These are phyloP conservation scores for Xylota sylvarum DNA, from an alignment of 2,888 invertebrate species.

Conservation along the genomic window DNA sequence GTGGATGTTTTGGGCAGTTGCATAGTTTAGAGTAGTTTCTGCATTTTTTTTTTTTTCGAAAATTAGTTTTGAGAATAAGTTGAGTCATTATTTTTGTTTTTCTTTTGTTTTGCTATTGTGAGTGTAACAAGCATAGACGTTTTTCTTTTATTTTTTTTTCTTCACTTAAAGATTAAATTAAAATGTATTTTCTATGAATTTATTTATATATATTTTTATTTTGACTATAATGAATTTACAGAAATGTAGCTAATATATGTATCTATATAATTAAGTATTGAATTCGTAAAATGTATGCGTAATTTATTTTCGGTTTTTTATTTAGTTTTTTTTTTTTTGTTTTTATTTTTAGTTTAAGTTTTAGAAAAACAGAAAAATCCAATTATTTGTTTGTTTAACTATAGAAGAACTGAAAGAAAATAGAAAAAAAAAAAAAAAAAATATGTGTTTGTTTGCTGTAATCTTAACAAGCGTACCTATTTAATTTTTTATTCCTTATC, in stretches of 20 bases:
- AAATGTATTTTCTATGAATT: constrained; percentile 77
- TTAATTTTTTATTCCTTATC: constrained; percentile 72
- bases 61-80: constrained; percentile 54
- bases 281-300: constrained; percentile 67
- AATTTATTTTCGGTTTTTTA: constrained; percentile 58
- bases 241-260: constrained; percentile 74
- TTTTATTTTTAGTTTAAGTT: constrained; percentile 30
- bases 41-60: constrained; percentile 36
- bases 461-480: constrained; percentile 66
- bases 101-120: constrained; percentile 78
- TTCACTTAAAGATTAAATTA: constrained; percentile 76
- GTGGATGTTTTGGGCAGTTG: constrained; percentile 69
- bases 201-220: constrained; percentile 70
- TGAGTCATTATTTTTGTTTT: constrained; percentile 15
- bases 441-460: constrained; percentile 40
- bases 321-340: constrained; percentile 18
- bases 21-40: constrained; percentile 61
- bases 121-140: constrained; percentile 73
- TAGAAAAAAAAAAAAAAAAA: constrained; percentile 12
- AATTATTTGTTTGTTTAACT: constrained; percentile 3
- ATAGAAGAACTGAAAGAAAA: constrained; percentile 42
- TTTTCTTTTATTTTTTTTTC: constrained; percentile 51
- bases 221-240: constrained; percentile 75
- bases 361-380: constrained; percentile 11
- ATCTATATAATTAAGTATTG: constrained; percentile 64